phyloP scores from a whole-genome alignment of 2,888 invertebrate genomes.

The Bellardia pandia region DNA sequence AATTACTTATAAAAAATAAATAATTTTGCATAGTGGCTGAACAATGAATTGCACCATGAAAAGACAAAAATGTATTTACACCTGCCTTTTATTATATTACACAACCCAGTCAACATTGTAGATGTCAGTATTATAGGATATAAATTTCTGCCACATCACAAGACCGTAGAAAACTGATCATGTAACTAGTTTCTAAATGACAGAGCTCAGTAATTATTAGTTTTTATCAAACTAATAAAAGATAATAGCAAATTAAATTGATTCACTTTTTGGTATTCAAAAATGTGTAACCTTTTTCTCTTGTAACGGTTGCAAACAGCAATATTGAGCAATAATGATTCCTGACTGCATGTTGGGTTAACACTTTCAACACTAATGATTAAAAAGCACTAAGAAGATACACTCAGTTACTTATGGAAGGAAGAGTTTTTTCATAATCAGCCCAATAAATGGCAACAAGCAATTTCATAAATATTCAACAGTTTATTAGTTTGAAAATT shows the following conservation, averaged over 20 bases:
- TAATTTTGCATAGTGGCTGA: not conserved
- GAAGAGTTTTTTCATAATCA: not conserved
- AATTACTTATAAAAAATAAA: not conserved
- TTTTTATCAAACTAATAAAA: too few relatives aligned
- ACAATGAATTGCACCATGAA: not conserved
- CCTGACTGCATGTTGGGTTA: not conserved
- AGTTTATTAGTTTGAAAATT: slow-evolving; percentile 6
- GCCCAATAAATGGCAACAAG: not conserved
- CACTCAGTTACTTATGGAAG: not conserved
- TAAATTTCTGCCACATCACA: too few relatives aligned
- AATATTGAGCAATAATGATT: not conserved
- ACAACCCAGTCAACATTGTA: not conserved
- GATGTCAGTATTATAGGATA: too few relatives aligned
- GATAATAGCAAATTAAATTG: too few relatives aligned
- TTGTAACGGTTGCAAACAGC: not conserved
- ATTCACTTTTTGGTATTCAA: too few relatives aligned
- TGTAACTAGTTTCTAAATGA: too few relatives aligned
- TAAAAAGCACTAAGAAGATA: not conserved
- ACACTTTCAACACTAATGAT: not conserved
- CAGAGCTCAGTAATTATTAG: too few relatives aligned
- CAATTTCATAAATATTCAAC: slow-evolving; percentile 24
- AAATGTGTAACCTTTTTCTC: too few relatives aligned
- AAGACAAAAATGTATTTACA: not conserved
- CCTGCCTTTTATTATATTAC: not conserved
- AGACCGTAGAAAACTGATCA: too few relatives aligned